Evolutionary conservation across 2,888 invertebrate species (phyloP), one percentile per base, ranked within the genome.

Genomic region (Herminia tarsipennalis): DNA sequence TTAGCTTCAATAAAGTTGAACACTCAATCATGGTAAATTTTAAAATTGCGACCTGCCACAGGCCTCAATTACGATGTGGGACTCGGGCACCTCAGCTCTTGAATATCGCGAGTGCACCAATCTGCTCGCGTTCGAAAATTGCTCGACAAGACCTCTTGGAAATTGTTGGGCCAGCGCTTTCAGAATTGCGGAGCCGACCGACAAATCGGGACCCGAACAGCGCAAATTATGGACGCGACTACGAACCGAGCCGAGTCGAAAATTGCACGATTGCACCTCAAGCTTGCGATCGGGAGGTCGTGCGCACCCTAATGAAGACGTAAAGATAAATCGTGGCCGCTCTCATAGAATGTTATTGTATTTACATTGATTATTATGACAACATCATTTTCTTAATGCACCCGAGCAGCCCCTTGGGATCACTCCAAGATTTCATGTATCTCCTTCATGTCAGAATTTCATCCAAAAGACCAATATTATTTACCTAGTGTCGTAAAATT

Each of bases 321-420:
- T 90, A 87, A 85, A 84, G 76, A 73, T 77, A 81, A 86, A 81
- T 80, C 83, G 83, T 80, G 78, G 76, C 75, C 62, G 72, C 70
- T 57, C 73, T 82, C 81, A 79, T 78, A 78, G 74, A 83, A 79
- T 78, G 70, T 84, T 83, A 82, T 77, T 41, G 34, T 81, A 74
- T 78, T 81, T 81, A 82, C 83, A 88, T 88, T 88, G 87, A 88
- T 86, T 88, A 85, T 91, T 85, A 87, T 83, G 78, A 72, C 81
- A 81, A 73, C 73, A 80, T 86, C 81, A 83, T 86, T 84, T 29
- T n/a, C n/a, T n/a, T n/a, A n/a, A n/a, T n/a, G n/a, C n/a, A n/a
- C n/a, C n/a, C n/a, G n/a, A n/a, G n/a, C n/a, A n/a, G n/a, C n/a
- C n/a, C n/a, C n/a, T n/a, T n/a, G n/a, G n/a, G n/a, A n/a, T n/a